A percentile compares a stretch with the other conserved stretches of the same genome.
phyloP scores from a whole-genome alignment of 2,113 vertebrate species.

The Thunnus thynnus region DNA sequence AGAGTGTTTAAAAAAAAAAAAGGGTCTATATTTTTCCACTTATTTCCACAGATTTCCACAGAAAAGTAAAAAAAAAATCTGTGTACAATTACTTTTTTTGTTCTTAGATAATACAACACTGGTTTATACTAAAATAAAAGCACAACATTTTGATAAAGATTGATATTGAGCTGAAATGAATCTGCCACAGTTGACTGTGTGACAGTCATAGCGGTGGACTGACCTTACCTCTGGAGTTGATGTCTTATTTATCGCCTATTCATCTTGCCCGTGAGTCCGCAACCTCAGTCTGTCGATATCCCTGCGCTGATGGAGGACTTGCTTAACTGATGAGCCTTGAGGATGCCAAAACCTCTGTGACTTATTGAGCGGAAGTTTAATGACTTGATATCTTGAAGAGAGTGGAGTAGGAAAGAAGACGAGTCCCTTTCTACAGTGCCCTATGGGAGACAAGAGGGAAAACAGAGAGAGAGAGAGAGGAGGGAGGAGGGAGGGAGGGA shows the following conservation, averaged over 20 bases:
- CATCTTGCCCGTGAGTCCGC: conserved; percentile 60
- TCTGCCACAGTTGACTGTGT: background rate
- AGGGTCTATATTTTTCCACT: rapidly evolving
- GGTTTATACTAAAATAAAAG: background rate
- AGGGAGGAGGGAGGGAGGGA: conserved; percentile 60
- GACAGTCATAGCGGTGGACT: conserved; percentile 6
- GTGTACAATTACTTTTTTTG: background rate
- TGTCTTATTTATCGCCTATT: conserved; percentile 67
- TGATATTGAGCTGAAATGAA: background rate
- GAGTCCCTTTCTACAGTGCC: conserved; percentile 68
- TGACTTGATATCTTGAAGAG: conserved; percentile 62
- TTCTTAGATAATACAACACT: background rate
- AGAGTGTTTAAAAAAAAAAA: background rate
- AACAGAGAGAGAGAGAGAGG: conserved; percentile 52
- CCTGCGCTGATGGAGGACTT: conserved; percentile 27
- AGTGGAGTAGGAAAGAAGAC: conserved; percentile 65
- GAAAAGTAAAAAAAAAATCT: too few species aligned
- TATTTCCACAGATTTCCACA: too few species aligned
- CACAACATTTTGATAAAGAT: background rate
- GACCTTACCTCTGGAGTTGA: conserved; percentile 75
- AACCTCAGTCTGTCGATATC: conserved; percentile 40
- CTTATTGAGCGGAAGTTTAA: conserved; percentile 40
- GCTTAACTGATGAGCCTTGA: conserved; percentile 21
- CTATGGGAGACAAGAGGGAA: conserved; percentile 73
- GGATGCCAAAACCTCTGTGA: conserved; percentile 44